Conservation (phyloP, 2,797 vertebrate genomes). For the Prunella strophiata region DNA sequence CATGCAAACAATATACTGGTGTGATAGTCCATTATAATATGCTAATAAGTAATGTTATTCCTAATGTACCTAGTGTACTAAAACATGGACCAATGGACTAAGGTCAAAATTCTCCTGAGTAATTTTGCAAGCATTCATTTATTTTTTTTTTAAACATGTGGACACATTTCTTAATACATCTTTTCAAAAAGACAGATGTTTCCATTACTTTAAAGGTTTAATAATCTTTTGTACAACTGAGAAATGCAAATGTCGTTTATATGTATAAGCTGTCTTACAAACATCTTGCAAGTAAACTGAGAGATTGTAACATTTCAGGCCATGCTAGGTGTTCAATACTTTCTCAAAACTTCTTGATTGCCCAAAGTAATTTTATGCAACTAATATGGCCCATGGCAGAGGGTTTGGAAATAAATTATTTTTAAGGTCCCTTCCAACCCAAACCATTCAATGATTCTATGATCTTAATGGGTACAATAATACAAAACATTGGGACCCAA, state of each 20-base stretch:
- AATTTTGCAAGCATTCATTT: constrained; percentile 22
- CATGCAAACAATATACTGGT: not conserved
- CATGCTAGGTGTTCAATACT: constrained; percentile 17
- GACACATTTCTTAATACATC: not conserved
- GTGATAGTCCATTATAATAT: not conserved
- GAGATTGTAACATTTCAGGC: not conserved
- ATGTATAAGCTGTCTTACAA: constrained; percentile 57
- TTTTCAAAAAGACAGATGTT: not conserved
- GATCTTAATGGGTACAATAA: not conserved
- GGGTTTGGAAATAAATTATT: not conserved
- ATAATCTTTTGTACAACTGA: constrained; percentile 29
- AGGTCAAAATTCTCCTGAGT: constrained; percentile 10
- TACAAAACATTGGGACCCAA: constrained; percentile 29
- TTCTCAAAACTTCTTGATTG: not conserved
- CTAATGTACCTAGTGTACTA: not conserved
- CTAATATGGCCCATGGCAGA: not conserved
- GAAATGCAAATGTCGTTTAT: constrained; percentile 35
- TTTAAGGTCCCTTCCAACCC: not conserved
- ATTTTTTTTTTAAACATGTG: constrained; percentile 37
- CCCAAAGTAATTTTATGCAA: constrained; percentile 45
- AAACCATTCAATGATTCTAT: not conserved
- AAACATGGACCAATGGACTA: constrained; percentile 18
- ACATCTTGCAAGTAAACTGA: constrained; percentile 32
- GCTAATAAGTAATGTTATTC: constrained; percentile 5
- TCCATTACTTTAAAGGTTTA: not conserved